A percentile compares a stretch with the other conserved stretches of the same genome.
Conservation (phyloP, 30 jellyfish, hydroid and myxozoan species). For the Phacellophora camtschatica region DNA sequence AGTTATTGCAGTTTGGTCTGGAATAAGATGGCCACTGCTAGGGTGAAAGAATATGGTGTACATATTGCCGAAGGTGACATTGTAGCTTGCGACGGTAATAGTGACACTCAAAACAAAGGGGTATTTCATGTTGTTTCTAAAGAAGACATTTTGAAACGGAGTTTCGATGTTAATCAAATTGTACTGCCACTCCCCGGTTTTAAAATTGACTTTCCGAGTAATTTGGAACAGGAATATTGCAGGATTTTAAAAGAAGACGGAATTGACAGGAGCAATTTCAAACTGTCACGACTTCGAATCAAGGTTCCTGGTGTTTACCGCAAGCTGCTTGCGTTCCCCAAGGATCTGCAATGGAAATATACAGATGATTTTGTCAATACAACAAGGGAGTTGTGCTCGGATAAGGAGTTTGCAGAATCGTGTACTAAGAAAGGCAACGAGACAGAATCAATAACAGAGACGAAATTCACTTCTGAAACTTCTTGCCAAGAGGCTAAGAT, state of each 20-base stretch:
- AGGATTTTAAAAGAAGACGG: constrained; percentile 28
- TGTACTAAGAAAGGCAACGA: no score
- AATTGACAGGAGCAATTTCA: constrained; percentile 4
- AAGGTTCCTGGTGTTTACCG: constrained; percentile 80
- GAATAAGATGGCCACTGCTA: constrained; percentile 52
- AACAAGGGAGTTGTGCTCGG: no score
- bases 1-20: constrained; percentile 82
- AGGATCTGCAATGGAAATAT: constrained; percentile 15
- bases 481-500: no score
- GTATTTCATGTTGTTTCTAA: not conserved
- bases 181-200: constrained; percentile 81
- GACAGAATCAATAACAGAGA: no score
- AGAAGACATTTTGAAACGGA: not conserved
- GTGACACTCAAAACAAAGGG: no score
- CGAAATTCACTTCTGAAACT: no score
- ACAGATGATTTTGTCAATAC: not conserved
- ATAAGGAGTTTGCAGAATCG: no score
- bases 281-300: constrained; percentile 39
- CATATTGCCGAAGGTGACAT: constrained; percentile 48
- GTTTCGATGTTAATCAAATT: constrained; percentile 25
- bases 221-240: not conserved
- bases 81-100: not conserved
- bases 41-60: constrained; percentile 41
- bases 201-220: constrained; percentile 24
- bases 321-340: constrained; percentile 35